Conservation (phyloP, 2,113 vertebrate species). For the Corythornis cristatus region DNA sequence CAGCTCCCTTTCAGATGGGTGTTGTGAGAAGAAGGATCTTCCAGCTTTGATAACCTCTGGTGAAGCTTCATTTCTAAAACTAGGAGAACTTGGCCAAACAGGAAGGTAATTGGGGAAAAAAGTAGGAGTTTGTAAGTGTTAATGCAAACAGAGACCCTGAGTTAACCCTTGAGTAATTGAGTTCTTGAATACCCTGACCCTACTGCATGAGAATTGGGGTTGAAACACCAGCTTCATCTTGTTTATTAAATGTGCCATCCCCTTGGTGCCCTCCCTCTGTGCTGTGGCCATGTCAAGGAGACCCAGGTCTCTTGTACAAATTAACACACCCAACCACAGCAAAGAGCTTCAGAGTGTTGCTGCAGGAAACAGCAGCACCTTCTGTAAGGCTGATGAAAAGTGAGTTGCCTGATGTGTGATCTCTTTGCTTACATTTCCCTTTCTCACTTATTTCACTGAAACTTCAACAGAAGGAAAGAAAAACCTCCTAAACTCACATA, state of each 20-base stretch:
- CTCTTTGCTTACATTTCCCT: conserved; percentile 45
- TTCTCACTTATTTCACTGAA: conserved; percentile 15
- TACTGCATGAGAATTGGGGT: neutral
- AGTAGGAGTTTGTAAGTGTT: neutral
- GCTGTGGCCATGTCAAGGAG: neutral
- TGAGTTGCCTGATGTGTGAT: neutral
- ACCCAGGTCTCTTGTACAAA: neutral
- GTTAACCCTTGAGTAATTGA: neutral
- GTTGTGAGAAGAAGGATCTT: accelerated
- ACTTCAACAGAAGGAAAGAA: conserved; percentile 7
- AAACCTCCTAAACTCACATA: neutral
- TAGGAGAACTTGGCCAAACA: neutral
- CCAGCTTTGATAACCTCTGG: neutral
- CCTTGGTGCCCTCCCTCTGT: accelerated
- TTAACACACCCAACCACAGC: neutral
- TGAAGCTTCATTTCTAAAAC: neutral
- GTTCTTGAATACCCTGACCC: neutral
- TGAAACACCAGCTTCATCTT: neutral
- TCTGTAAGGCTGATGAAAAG: neutral
- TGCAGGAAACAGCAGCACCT: neutral
- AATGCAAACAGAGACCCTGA: neutral
- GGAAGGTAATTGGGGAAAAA: neutral
- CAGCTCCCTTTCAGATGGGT: neutral
- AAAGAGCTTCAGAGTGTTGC: neutral
- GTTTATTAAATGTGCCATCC: neutral